Evolutionary conservation across 2,888 invertebrate species (phyloP).

Genomic region (Oscheius sp.): DNA sequence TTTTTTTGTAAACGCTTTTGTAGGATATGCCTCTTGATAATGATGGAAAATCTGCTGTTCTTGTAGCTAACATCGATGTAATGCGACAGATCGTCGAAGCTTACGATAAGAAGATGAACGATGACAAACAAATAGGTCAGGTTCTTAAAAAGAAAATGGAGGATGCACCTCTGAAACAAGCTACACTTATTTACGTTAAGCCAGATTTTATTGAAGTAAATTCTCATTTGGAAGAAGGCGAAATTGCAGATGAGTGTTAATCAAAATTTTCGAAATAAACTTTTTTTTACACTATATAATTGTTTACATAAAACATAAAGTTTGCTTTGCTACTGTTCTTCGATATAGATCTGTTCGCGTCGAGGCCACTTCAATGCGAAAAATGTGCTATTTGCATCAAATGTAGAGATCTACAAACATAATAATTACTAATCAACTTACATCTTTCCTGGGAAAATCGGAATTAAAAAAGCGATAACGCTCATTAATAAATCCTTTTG

Average conservation of each 20-base stretch:
- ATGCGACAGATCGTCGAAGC: not conserved
- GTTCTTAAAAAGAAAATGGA: too few species aligned
- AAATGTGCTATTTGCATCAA: conserved; percentile 82
- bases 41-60: conserved; percentile 21
- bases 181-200: not conserved
- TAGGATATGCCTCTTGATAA: conserved; percentile 23
- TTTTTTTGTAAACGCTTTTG: not conserved
- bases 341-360: conserved; percentile 77
- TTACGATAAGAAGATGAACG: conserved; percentile 9
- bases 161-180: not conserved
- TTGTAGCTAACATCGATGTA: conserved; percentile 12
- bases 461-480: conserved; percentile 62
- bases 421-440: too few species aligned
- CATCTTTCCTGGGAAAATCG: conserved; percentile 65
- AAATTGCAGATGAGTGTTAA: not conserved
- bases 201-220: not conserved
- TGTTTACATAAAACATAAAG: not conserved
- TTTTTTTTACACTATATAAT: not conserved
- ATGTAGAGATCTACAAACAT: conserved; percentile 80
- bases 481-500: conserved; percentile 56
- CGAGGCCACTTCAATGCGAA: conserved; percentile 86
- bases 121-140: too few species aligned
- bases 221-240: not conserved
- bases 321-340: not conserved
- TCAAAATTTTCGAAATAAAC: not conserved